A percentile compares a stretch with the other conserved stretches of the same genome.
Evolutionary conservation across 2,113 vertebrate species (phyloP).

Genomic region (Glaucomys volans): DNA sequence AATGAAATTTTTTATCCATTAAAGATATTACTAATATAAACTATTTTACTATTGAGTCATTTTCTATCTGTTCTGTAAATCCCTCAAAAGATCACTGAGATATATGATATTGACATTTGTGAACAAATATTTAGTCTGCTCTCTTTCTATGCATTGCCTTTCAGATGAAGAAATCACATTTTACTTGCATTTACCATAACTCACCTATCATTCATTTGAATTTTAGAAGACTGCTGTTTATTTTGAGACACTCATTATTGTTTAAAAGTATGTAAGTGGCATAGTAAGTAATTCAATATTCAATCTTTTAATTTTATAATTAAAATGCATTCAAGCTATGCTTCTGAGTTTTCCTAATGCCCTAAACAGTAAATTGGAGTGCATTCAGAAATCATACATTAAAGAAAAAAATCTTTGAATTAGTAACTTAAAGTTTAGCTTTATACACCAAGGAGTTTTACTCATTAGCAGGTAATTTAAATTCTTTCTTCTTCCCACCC

Average conservation of each 20-base stretch:
- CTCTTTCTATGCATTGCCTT: background rate
- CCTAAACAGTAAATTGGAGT: conserved; percentile 77
- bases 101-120: conserved; percentile 58
- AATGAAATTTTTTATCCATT: background rate
- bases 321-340: conserved; percentile 82
- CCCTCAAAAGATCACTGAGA: background rate
- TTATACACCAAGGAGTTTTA: conserved; percentile 79
- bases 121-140: conserved; percentile 20
- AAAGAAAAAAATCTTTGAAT: conserved; percentile 74
- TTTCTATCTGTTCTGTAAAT: conserved; percentile 23
- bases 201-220: conserved; percentile 37
- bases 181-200: conserved; percentile 33
- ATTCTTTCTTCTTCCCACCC: conserved; percentile 68
- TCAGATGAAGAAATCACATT: conserved; percentile 61
- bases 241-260: conserved; percentile 71
- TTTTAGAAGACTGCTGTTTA: conserved; percentile 56
- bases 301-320: conserved; percentile 82
- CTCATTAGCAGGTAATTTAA: conserved; percentile 83
- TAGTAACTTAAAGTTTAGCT: conserved; percentile 80
- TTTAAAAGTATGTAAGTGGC: conserved; percentile 68
- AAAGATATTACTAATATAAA: background rate
- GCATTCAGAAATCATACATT: conserved; percentile 78
- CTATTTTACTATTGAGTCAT: conserved; percentile 1
- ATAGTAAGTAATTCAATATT: conserved; percentile 74
- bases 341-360: conserved; percentile 79